Evolutionary conservation across 2,797 vertebrate genomes (phyloP).

Genomic region (Cyprinodon diabolis): DNA sequence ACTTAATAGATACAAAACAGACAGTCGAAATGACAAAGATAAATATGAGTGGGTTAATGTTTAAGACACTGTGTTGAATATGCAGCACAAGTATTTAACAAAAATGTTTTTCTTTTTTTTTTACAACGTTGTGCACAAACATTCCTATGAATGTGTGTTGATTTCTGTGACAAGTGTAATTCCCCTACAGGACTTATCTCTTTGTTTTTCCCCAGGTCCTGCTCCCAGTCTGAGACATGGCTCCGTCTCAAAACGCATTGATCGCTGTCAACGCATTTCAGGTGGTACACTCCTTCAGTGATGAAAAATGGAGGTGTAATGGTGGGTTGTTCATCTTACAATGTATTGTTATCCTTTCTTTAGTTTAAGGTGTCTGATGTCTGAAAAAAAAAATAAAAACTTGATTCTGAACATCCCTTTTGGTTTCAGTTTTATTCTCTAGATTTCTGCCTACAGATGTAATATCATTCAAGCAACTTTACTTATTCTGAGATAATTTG

Average conservation of each 20-base stretch:
- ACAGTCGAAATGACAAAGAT: conserved; percentile 47
- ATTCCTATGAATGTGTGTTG: conserved; percentile 55
- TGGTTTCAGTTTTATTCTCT: conserved; percentile 2
- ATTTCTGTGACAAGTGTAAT: conserved; percentile 60
- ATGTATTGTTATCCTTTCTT: too few relatives aligned
- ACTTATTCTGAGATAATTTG: neutral
- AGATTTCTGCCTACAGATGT: neutral
- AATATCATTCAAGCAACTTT: neutral
- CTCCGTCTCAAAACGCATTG: conserved; percentile 49
- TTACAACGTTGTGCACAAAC: too few relatives aligned
- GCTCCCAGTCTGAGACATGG: conserved; percentile 48
- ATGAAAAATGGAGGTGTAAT: conserved; percentile 33
- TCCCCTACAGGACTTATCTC: conserved; percentile 61
- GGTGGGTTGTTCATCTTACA: too few relatives aligned
- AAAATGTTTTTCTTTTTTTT: conserved; percentile 16
- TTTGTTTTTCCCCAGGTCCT: conserved; percentile 50
- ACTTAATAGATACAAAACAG: conserved; percentile 40
- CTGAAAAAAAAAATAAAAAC: too few relatives aligned
- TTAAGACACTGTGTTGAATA: conserved; percentile 24
- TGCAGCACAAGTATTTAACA: conserved; percentile 13
- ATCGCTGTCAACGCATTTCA: conserved; percentile 56
- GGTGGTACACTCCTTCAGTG: conserved; percentile 39
- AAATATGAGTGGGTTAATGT: conserved; percentile 44
- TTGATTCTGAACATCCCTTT: too few relatives aligned
- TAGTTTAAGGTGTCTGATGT: too few relatives aligned